A percentile compares a stretch with the other conserved stretches of the same genome.
Evolutionary conservation across 23 tunicate species (phyloP).

Genomic region (Clavelina lepadiformis): DNA sequence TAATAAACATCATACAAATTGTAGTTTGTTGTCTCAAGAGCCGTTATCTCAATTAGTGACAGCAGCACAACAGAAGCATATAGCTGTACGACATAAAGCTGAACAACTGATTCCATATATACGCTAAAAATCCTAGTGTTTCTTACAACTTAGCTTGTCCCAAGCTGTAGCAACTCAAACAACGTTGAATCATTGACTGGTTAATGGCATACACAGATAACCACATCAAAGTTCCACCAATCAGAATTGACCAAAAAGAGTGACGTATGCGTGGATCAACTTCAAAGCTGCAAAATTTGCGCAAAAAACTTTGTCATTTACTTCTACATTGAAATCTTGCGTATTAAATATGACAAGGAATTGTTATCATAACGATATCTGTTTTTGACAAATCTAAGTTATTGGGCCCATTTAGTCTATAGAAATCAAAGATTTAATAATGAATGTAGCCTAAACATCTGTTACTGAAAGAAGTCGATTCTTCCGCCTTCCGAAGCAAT

Average conservation of each 20-base stretch:
- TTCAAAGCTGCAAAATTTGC: slow-evolving; percentile 42
- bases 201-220: slow-evolving; percentile 63
- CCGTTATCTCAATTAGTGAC: background rate
- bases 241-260: slow-evolving; percentile 46
- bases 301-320: too few relatives aligned
- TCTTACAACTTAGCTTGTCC: slow-evolving; percentile 52
- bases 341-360: too few relatives aligned
- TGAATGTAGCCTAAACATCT: background rate
- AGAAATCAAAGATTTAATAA: background rate
- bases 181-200: slow-evolving; percentile 85
- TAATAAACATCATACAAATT: slow-evolving; percentile 6
- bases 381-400: too few relatives aligned
- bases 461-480: slow-evolving; percentile 38
- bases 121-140: background rate
- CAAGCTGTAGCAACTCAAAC: slow-evolving; percentile 50
- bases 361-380: too few relatives aligned
- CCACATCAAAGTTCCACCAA: slow-evolving; percentile 71
- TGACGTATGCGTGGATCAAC: slow-evolving; percentile 76
- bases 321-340: too few relatives aligned
- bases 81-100: too few relatives aligned
- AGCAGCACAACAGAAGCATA: slow-evolving; percentile 3
- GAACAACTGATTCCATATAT: background rate
- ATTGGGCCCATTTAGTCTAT: too few relatives aligned
- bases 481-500: slow-evolving; percentile 35
- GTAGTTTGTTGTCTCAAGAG: background rate